phyloP scores from a whole-genome alignment of 2,797 vertebrate species.

The Mormyrus proboscirostris region DNA sequence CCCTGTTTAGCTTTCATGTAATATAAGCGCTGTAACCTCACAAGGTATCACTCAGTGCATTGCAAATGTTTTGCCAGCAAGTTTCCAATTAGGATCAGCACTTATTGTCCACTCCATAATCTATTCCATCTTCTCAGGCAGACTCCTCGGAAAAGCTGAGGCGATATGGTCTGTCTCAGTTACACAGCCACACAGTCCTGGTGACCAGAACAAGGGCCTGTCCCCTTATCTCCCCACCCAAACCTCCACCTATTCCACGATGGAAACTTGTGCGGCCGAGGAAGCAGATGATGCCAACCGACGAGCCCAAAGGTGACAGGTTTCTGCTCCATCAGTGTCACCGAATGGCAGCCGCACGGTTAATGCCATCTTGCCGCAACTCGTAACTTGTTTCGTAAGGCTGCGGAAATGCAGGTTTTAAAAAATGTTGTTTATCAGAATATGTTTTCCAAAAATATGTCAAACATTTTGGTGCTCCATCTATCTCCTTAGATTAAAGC shows the following conservation, averaged over 20 bases:
- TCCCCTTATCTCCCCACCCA: slow-evolving; percentile 58
- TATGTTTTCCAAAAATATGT: neutral
- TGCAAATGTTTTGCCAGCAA: neutral
- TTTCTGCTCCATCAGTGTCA: neutral
- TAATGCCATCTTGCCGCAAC: neutral
- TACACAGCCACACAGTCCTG: slow-evolving; percentile 72
- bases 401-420: neutral
- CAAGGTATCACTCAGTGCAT: neutral
- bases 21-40: neutral
- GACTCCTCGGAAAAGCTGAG: slow-evolving; percentile 74
- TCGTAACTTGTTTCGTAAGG: neutral
- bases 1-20: neutral
- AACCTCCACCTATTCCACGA: slow-evolving; percentile 54
- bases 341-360: neutral
- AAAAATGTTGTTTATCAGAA: neutral
- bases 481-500: neutral
- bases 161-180: slow-evolving; percentile 72
- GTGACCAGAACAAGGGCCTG: slow-evolving; percentile 76
- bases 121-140: slow-evolving; percentile 50
- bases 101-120: neutral
- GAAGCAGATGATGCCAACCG: slow-evolving; percentile 61
- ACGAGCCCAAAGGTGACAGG: slow-evolving; percentile 72
- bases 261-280: slow-evolving; percentile 81
- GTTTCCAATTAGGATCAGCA: neutral
- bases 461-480: neutral